Evolutionary conservation across 2,888 invertebrate genomes (phyloP).

Genomic region (Sinhomidia bicolor): DNA sequence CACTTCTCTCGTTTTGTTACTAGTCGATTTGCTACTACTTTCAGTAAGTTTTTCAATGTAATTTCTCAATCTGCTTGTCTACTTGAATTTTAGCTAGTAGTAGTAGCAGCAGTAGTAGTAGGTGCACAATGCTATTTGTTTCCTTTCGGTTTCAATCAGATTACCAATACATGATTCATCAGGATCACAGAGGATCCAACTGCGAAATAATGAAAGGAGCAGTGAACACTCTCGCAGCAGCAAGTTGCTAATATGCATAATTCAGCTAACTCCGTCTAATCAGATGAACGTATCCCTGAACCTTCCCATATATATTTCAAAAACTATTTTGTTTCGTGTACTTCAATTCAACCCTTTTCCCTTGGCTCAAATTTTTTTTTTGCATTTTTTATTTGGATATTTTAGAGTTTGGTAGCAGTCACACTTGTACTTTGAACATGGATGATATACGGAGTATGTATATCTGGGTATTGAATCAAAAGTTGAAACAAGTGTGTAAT

Average conservation of each 20-base stretch:
- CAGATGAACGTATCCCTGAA: constrained; percentile 59
- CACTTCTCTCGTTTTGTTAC: not conserved
- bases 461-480: constrained; percentile 37
- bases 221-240: too few species aligned
- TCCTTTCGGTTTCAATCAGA: constrained; percentile 66
- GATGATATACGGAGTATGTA: too few species aligned
- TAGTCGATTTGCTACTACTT: not conserved
- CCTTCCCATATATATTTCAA: constrained; percentile 66
- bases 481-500: constrained; percentile 46
- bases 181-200: constrained; percentile 51
- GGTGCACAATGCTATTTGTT: not conserved
- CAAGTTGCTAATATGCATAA: constrained; percentile 53
- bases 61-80: constrained; percentile 26
- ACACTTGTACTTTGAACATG: not conserved
- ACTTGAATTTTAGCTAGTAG: not conserved
- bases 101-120: not conserved
- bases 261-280: constrained; percentile 46
- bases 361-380: constrained; percentile 55
- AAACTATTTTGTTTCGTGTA: constrained; percentile 25
- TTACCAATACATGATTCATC: constrained; percentile 65
- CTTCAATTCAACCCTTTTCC: constrained; percentile 53
- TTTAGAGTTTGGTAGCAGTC: not conserved
- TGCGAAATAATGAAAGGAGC: constrained; percentile 65
- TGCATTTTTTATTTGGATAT: constrained; percentile 2
- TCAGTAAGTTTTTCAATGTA: constrained; percentile 32